A percentile compares a stretch with the other conserved stretches of the same genome.
Conservation (phyloP, 2,888 invertebrate genomes). For the Epirrhoe tristata region DNA sequence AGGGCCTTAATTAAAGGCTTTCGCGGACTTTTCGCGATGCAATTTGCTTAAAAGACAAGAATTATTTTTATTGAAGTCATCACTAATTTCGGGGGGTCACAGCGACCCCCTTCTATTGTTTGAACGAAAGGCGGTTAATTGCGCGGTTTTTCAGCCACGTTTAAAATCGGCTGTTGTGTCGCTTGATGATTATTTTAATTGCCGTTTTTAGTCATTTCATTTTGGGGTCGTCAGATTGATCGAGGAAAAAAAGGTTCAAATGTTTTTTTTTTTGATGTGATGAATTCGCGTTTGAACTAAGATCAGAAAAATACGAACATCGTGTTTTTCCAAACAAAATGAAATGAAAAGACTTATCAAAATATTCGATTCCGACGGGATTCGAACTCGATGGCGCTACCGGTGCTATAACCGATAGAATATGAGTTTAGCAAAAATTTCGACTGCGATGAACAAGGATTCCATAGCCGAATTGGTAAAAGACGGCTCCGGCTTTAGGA, state of each 20-base stretch:
- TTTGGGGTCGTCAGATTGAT: neutral
- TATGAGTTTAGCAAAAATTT: too few relatives aligned
- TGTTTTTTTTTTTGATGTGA: too few relatives aligned
- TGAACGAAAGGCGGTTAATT: constrained; percentile 81
- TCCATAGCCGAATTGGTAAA: too few relatives aligned
- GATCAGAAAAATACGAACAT: too few relatives aligned
- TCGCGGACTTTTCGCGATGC: constrained; percentile 83
- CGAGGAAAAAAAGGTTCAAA: neutral
- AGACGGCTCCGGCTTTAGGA: too few relatives aligned
- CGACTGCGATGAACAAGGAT: too few relatives aligned
- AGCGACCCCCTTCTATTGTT: constrained; percentile 65
- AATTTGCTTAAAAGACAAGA: constrained; percentile 86
- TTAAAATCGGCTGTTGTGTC: constrained; percentile 56
- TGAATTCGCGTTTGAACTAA: too few relatives aligned
- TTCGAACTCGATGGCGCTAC: too few relatives aligned
- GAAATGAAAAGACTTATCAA: too few relatives aligned
- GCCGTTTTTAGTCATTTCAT: constrained; percentile 22
- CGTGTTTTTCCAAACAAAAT: too few relatives aligned
- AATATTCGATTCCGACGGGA: too few relatives aligned
- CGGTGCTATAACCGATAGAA: too few relatives aligned
- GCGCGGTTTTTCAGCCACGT: constrained; percentile 72
- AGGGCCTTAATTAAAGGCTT: constrained; percentile 84
- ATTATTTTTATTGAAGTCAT: constrained; percentile 86
- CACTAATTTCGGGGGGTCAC: constrained; percentile 77
- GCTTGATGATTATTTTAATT: constrained; percentile 60